Evolutionary conservation across 1,140 invertebrate species (phyloP).

Genomic region (Lepeophtheirus salmonis): DNA sequence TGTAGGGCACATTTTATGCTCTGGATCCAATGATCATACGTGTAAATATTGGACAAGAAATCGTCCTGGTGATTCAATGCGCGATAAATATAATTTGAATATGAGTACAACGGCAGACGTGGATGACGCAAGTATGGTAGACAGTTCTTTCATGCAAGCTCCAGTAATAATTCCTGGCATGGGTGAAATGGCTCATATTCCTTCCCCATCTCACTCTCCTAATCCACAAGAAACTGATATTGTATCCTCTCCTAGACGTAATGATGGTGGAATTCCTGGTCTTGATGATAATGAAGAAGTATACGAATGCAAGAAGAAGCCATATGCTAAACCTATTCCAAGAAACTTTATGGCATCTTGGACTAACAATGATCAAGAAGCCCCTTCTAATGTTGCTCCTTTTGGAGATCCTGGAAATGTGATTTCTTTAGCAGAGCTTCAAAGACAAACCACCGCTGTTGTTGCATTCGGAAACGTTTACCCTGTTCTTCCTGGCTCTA

Average conservation of each 20-base stretch:
- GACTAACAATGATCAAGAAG: slow-evolving; percentile 47
- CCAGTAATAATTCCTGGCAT: slow-evolving; percentile 65
- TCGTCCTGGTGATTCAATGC: slow-evolving; percentile 89
- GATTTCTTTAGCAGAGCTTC: slow-evolving; percentile 13
- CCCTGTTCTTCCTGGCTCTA: slow-evolving; percentile 11
- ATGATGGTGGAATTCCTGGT: slow-evolving; percentile 17
- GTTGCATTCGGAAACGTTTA: slow-evolving; percentile 15
- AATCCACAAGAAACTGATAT: slow-evolving; percentile 40
- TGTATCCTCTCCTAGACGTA: slow-evolving; percentile 27
- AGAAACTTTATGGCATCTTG: slow-evolving; percentile 87
- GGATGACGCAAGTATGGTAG: slow-evolving; percentile 37
- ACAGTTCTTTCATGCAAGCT: slow-evolving; percentile 31
- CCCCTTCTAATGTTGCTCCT: neutral
- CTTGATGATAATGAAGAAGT: slow-evolving; percentile 19
- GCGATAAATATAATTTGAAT: slow-evolving; percentile 93
- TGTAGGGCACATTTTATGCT: slow-evolving; percentile 90
- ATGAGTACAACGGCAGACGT: slow-evolving; percentile 51
- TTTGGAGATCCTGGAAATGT: neutral
- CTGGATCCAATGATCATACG: slow-evolving; percentile 93
- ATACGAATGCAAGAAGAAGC: slow-evolving; percentile 33
- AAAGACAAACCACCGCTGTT: slow-evolving; percentile 15
- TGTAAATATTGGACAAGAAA: slow-evolving; percentile 99
- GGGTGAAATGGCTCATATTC: slow-evolving; percentile 77
- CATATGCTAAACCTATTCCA: slow-evolving; percentile 85
- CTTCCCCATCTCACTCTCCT: slow-evolving; percentile 31